These are phyloP conservation scores for Orthosia incerta DNA, from an alignment of 2,888 invertebrate genomes.

Conservation along the genomic window DNA sequence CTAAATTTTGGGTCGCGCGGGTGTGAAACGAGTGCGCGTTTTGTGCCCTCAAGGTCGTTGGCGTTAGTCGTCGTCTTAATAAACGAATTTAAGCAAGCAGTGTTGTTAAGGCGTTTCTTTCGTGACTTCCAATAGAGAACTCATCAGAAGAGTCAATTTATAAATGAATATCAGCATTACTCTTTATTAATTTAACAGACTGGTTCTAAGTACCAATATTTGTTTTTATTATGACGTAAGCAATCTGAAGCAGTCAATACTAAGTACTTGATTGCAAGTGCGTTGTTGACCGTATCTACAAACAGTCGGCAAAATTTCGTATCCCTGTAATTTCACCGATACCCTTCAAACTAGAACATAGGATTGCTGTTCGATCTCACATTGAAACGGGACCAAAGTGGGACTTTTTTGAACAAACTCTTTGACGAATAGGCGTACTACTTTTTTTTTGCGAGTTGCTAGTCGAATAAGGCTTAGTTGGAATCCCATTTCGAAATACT, in stretches of 20 bases:
- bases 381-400: not conserved
- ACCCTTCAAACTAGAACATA: conserved; percentile 6
- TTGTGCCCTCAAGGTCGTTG: too few relatives aligned
- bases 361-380: not conserved
- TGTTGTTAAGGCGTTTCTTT: not conserved
- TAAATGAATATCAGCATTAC: too few relatives aligned
- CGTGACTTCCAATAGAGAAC: not conserved
- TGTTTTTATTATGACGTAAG: not conserved
- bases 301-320: not conserved
- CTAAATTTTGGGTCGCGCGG: too few relatives aligned
- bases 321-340: not conserved
- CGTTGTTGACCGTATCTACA: not conserved
- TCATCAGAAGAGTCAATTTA: too few relatives aligned
- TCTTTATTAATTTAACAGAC: not conserved
- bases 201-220: not conserved
- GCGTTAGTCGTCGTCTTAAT: too few relatives aligned
- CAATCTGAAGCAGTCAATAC: not conserved
- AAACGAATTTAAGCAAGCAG: not conserved
- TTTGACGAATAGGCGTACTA: conserved; percentile 5
- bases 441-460: not conserved
- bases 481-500: not conserved
- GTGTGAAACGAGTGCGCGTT: too few relatives aligned
- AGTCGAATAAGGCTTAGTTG: not conserved
- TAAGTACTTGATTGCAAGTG: not conserved
- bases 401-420: conserved; percentile 1